Base-by-base conservation (phyloP, 2,797 vertebrate genomes). In the Cottoperca gobio region DNA sequence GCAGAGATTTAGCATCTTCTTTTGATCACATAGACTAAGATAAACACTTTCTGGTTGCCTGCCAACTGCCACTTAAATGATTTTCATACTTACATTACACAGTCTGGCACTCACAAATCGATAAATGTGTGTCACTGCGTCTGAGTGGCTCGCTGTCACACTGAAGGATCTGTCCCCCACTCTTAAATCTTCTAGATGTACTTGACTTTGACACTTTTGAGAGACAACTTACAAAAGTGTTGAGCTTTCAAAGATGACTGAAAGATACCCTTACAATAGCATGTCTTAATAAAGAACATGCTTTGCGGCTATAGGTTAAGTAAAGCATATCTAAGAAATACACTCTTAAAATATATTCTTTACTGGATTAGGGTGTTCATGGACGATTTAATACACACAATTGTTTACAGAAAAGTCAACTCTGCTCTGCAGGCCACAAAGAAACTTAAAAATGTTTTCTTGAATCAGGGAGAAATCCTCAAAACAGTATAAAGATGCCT, bases 381-480 rank as follows among this genome's bases (percentile, higher is more conserved):
- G 60, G 63, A 35, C 33, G 33, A 71, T 24, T 46, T 2, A 49
- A 71, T 61, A n/a, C n/a, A n/a, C 26, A 35, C 39, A 58, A 42
- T 13, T n/a, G 39, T 26, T 16, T 28, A 16, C 14, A 42, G 39
- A 24, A 42, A 58, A 35, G 42, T 49, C 42, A 3, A 40, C 33
- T 52, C 42, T 58, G 40, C 39, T 43, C 45, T 23, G 40, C 16
- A 24, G 16, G 46, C 26, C 40, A 58, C 19, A 69, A 37, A 59
- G 12, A 21, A 73, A 45, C 39, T n/a, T 6, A n/a, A 11, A 58
- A 43, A 50, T 21, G 3, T 19, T 19, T 35, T 2, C 55, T 33
- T 50, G 45, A 68, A 14, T 78, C 59, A 81, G 23, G 24, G 11
- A 62, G 19, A 35, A 45, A n/a, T n/a, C n/a, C n/a, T n/a, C n/a